phyloP scores from a whole-genome alignment of 2,888 invertebrate genomes.

The Spisula solida region DNA sequence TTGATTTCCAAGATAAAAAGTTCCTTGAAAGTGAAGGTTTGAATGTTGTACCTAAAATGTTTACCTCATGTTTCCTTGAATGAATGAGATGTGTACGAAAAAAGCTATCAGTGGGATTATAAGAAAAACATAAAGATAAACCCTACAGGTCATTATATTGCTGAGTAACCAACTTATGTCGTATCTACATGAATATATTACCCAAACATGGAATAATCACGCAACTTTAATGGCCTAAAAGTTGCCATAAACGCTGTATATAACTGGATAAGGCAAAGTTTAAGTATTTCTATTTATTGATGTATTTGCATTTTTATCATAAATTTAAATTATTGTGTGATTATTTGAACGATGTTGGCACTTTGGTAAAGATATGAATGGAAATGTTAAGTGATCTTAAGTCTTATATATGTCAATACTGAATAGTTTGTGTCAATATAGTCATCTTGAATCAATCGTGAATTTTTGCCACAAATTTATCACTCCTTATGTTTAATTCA shows the following conservation, averaged over 20 bases:
- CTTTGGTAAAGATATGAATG: constrained; percentile 36
- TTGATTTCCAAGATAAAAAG: background rate
- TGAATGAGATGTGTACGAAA: background rate
- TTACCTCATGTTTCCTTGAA: background rate
- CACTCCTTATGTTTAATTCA: background rate
- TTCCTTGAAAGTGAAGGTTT: background rate
- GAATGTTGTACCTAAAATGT: background rate
- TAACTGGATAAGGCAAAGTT: constrained; percentile 15
- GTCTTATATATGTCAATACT: background rate
- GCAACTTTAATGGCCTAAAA: background rate
- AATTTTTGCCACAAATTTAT: background rate
- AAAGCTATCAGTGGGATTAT: background rate
- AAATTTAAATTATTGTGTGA: constrained; percentile 32
- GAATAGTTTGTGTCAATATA: constrained; percentile 15
- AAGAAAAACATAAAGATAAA: background rate
- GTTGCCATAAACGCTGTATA: background rate
- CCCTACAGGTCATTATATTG: background rate
- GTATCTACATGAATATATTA: constrained; percentile 4
- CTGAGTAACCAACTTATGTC: background rate
- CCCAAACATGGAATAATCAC: background rate
- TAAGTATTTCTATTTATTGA: constrained; percentile 24
- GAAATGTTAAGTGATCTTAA: constrained; percentile 28
- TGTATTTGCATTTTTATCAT: constrained; percentile 37
- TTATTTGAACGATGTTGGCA: constrained; percentile 21
- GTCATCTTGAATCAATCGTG: background rate